Evolutionary conservation across 1,140 invertebrate species (phyloP), one percentile per base, ranked within the genome.

Genomic region (Saccostrea cuccullata): DNA sequence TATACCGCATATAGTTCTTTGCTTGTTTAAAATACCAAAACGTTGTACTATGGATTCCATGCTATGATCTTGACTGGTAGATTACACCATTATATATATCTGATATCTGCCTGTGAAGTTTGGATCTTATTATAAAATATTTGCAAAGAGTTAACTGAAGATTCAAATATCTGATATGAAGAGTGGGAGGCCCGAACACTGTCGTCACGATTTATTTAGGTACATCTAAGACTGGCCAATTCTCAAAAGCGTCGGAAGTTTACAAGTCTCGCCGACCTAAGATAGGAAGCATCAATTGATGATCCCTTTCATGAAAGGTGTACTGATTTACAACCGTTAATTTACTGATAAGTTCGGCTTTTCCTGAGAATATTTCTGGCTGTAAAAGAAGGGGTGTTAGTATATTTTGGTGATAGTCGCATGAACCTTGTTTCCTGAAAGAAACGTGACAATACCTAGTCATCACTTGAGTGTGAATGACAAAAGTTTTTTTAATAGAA

Each of bases 321-420:
- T 77, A 26, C 70, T 77, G 70, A 77, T 77, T 77, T 77, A 77
- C 70, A 77, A 77, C 70, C 70, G 70, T 26, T 17, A 77, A 36
- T 30, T 77, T 30, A 30, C 70, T 77, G 70, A 77, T 77, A 77
- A 77, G 70, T 77, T 12, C 26, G 30, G 17, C 70, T 77, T 36
- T 36, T 36, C 23, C 30, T 26, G 12, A 36, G 70, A 77, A 30
- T 77, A 77, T 36, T 77, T 30, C 70, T 64, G n/a, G n/a, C 58
- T 64, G n/a, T n/a, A 20, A 47, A 47, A 8, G 5, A 47, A 64
- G 15, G n/a, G 26, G 26, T 77, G 30, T 47, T 77, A 3, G 13
- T 77, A 26, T 36, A 36, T 26, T 77, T 77, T 26, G 70, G 70
- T 77, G 70, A 26, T 36, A 30, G 70, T 36, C 70, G 12, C 26